Evolutionary conservation across 2,888 invertebrate genomes (phyloP), one percentile per base, ranked within the genome.

Genomic region (Stegophylla sp.): DNA sequence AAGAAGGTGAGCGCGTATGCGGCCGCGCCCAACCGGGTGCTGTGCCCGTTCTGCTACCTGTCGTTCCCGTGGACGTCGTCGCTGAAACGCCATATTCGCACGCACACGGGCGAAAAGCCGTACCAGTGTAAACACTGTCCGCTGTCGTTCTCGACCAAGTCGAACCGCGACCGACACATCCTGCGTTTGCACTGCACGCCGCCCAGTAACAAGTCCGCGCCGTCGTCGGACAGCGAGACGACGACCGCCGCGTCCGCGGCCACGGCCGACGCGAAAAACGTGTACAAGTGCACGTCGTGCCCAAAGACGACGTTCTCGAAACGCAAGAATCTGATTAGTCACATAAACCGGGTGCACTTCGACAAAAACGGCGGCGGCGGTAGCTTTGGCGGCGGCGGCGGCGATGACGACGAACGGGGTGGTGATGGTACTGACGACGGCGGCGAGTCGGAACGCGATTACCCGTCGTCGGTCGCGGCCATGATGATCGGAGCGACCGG

Each of bases 31-130:
- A 97, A 97, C 86, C 91, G 97, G 34, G 95, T 97, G 0, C 92
- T 93, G 69, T 98, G 98, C 85, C 96, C 96, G 0, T 96, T 94
- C 85, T 98, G 98, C 87, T 92, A 93, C 84, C 90, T 97, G 59
- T 95, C 95, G 86, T 98, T 98, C 87, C 97, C 98, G 0, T 98
- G 98, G 98, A 94, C 95, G 0, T 97, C 96, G 43, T 97, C 97
- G 0, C 89, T 98, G 41, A 91, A 96, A n/a, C 91, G 98, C 13
- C 98, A 98, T 86, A 94, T 98, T 53, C 88, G 96, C 9, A 98
- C 98, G 0, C 98, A 98, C 86, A 98, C 97, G 0, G 96, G 94
- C 1, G 97, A 97, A 86, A 98, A 98, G 86, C 98, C 98, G 0
- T 98, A 93, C 88, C 95, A 96, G 86, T 98, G 98, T 87, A 93